Evolutionary conservation across 2,113 vertebrate species (phyloP).

Genomic region (Chaetops frenatus): DNA sequence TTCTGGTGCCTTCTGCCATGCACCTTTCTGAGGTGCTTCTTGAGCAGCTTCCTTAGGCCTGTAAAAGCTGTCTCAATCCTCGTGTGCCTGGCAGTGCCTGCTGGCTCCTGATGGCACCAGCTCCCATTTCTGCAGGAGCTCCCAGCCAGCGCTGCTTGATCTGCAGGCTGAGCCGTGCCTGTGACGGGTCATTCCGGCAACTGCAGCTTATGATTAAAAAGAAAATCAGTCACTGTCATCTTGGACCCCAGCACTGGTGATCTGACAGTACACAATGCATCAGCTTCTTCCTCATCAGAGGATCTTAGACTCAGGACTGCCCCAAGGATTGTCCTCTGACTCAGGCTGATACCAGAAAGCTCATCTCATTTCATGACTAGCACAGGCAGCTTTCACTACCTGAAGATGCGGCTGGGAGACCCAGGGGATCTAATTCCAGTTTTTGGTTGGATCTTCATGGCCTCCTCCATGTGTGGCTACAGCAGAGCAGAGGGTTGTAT

Average conservation of each 20-base stretch:
- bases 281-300: slow-evolving; percentile 24
- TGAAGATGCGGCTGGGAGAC: neutral
- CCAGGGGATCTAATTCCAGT: neutral
- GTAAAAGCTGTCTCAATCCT: neutral
- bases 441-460: neutral
- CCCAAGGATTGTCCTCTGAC: slow-evolving; percentile 45
- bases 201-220: slow-evolving; percentile 28
- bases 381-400: neutral
- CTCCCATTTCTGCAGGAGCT: neutral
- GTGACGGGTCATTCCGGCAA: slow-evolving; percentile 7
- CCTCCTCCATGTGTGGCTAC: neutral
- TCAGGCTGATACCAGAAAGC: neutral
- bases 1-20: neutral
- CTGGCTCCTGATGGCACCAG: neutral
- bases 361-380: neutral
- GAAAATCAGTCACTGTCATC: slow-evolving; percentile 39
- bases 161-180: neutral
- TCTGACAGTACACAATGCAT: neutral
- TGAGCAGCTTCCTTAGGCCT: neutral
- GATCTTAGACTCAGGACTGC: slow-evolving; percentile 12
- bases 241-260: neutral
- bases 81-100: fast-evolving
- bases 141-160: neutral
- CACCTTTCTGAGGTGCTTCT: neutral
- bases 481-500: neutral